A percentile compares a stretch with the other conserved stretches of the same genome.
phyloP scores from a whole-genome alignment of 2,113 vertebrate genomes.

The Lamprologus speciosus region DNA sequence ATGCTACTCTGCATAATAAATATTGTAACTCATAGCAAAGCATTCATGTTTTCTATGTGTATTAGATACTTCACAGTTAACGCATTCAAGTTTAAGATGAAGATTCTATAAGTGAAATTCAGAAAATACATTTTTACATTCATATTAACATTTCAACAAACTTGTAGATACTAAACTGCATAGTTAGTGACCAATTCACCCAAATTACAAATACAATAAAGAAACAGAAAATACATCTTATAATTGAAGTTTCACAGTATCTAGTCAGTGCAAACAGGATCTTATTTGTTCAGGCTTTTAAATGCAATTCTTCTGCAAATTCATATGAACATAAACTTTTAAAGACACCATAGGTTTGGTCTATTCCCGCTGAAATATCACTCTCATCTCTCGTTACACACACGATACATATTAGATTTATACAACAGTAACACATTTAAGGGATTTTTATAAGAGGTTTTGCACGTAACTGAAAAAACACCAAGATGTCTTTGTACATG shows the following conservation, averaged over 20 bases:
- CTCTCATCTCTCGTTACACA: neutral
- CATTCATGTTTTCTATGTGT: neutral
- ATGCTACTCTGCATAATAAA: neutral
- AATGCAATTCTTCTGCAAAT: neutral
- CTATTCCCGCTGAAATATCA: neutral
- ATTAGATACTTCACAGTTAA: neutral
- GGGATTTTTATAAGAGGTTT: neutral
- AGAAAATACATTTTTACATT: neutral
- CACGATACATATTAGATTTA: neutral
- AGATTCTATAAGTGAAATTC: neutral
- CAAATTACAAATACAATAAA: neutral
- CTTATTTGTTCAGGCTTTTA: neutral
- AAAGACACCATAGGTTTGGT: neutral
- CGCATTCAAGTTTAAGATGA: neutral
- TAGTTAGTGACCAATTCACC: neutral
- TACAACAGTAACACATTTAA: constrained; percentile 13
- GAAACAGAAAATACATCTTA: neutral
- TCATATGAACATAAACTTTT: neutral
- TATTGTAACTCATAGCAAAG: neutral
- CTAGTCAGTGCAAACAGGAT: neutral
- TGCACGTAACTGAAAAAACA: constrained; percentile 16
- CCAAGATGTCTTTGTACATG: constrained; percentile 4
- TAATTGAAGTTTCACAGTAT: neutral
- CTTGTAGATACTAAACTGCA: neutral
- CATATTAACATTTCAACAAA: neutral